Conservation (phyloP, 2,888 invertebrate species). For the Lobophora halterata region DNA sequence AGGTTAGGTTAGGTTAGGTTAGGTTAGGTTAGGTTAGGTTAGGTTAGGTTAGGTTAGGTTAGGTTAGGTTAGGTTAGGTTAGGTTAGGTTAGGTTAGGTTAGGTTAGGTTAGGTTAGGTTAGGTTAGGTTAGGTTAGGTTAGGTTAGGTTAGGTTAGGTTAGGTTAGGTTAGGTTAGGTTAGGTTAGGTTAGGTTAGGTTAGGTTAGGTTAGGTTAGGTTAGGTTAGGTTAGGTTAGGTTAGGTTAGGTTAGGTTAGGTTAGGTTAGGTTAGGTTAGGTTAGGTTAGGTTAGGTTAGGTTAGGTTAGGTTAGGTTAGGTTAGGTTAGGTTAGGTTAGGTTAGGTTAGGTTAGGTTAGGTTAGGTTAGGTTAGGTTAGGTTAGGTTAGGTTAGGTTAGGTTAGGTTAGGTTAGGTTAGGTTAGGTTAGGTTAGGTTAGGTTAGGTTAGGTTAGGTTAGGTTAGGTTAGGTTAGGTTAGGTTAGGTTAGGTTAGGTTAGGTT, state of each 20-base stretch:
- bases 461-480: conserved; percentile 33
- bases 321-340: conserved; percentile 38
- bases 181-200: conserved; percentile 33
- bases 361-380: conserved; percentile 22
- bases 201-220: conserved; percentile 20
- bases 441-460: conserved; percentile 40
- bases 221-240: conserved; percentile 20
- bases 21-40: conserved; percentile 32
- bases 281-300: conserved; percentile 16
- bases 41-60: conserved; percentile 28
- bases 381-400: conserved; percentile 20
- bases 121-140: conserved; percentile 30
- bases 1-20: conserved; percentile 11
- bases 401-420: conserved; percentile 6
- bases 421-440: conserved; percentile 38
- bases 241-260: conserved; percentile 27
- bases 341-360: conserved; percentile 24
- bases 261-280: conserved; percentile 20
- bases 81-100: conserved; percentile 24
- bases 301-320: conserved; percentile 27
- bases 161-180: conserved; percentile 34
- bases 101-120: conserved; percentile 28
- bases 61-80: conserved; percentile 18
- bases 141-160: conserved; percentile 34
- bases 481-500: conserved; percentile 32